Conservation (phyloP, 1,140 invertebrate species). For the Halictus rubicundus region DNA sequence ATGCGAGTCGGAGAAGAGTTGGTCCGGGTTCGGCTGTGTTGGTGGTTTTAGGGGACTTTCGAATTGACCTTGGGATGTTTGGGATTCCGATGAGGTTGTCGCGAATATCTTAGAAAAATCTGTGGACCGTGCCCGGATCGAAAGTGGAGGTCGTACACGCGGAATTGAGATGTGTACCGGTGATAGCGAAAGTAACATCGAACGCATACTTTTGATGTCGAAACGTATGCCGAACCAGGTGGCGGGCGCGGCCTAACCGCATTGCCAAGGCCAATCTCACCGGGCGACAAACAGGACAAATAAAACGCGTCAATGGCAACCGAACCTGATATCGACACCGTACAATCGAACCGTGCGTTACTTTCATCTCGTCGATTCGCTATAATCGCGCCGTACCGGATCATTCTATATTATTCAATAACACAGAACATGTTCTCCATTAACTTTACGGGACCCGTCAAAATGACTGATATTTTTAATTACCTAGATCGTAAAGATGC, state of each 20-base stretch:
- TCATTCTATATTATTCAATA: not conserved
- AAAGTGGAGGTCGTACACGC: slow-evolving; percentile 65
- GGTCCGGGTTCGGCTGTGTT: too few species aligned
- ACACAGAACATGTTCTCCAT: too few species aligned
- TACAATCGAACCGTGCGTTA: not conserved
- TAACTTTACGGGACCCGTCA: too few species aligned
- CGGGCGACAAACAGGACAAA: not conserved
- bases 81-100: not conserved
- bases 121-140: not conserved
- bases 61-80: not conserved
- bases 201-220: slow-evolving; percentile 61
- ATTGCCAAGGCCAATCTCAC: slow-evolving; percentile 75
- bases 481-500: too few species aligned
- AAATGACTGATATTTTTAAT: too few species aligned
- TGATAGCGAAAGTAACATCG: slow-evolving; percentile 77
- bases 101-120: not conserved
- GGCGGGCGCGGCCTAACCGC: slow-evolving; percentile 56
- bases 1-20: too few species aligned
- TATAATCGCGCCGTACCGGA: not conserved
- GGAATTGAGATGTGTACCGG: slow-evolving; percentile 61
- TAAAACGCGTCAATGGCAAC: not conserved
- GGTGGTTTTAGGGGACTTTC: not conserved
- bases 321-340: not conserved
- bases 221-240: slow-evolving; percentile 38
- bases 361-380: slow-evolving; percentile 9